Conservation (phyloP, 2,797 vertebrate genomes). For the Petrocephalus schoutedeni region DNA sequence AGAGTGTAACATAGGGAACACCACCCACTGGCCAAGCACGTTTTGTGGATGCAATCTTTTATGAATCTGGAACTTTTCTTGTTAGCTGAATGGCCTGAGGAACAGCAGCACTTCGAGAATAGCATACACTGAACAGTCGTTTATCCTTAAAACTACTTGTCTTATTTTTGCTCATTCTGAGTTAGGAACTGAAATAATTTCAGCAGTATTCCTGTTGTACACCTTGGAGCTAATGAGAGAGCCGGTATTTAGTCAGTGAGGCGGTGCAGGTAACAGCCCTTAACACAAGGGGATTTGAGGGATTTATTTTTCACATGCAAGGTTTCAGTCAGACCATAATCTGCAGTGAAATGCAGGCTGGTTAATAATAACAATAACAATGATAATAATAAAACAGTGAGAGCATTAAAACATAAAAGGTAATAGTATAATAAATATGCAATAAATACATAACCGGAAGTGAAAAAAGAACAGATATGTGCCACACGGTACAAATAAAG, state of each 20-base stretch:
- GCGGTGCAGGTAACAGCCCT: not conserved
- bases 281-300: not conserved
- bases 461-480: not conserved
- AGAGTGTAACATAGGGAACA: not conserved
- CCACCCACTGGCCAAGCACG: not conserved
- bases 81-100: not conserved
- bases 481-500: not conserved
- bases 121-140: not conserved
- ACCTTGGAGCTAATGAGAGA: not conserved
- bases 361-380: not conserved
- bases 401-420: not conserved
- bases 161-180: not conserved
- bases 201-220: not conserved
- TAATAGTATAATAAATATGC: not conserved
- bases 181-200: not conserved
- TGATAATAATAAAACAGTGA: not conserved
- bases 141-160: not conserved
- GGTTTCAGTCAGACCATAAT: not conserved
- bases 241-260: not conserved
- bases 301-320: not conserved
- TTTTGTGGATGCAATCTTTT: not conserved
- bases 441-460: not conserved
- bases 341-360: not conserved
- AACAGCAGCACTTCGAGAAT: not conserved
- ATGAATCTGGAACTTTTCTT: not conserved